phyloP scores from a whole-genome alignment of 2,113 vertebrate species.

The Pungitius pungitius region DNA sequence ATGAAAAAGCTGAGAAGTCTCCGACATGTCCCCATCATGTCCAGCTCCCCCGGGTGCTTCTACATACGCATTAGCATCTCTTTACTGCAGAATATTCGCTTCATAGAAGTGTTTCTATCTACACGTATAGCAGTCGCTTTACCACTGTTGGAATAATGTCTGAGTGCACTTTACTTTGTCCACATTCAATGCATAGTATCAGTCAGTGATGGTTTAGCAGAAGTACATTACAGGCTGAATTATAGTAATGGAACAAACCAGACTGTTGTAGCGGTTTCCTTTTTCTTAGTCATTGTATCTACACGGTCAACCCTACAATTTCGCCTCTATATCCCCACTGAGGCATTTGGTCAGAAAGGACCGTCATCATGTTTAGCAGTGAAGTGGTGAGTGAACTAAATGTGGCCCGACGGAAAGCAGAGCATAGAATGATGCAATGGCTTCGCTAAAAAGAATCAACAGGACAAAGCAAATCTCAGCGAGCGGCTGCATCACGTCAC shows the following conservation, averaged over 20 bases:
- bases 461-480: background rate
- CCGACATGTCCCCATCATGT: background rate
- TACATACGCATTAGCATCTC: background rate
- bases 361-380: background rate
- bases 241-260: background rate
- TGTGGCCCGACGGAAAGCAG: background rate
- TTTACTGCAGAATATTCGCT: background rate
- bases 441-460: background rate
- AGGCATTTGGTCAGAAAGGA: background rate
- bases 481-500: background rate
- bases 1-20: no score
- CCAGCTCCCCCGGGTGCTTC: background rate
- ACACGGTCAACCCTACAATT: no score
- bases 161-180: background rate
- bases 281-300: background rate
- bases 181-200: background rate
- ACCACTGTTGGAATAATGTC: background rate
- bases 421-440: slow-evolving; percentile 3
- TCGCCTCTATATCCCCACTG: background rate
- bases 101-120: background rate
- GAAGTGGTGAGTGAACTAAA: background rate
- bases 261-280: background rate
- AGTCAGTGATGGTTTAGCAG: background rate
- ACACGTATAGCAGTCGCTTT: background rate
- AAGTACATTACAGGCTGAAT: background rate